A percentile compares a stretch with the other conserved stretches of the same genome.
phyloP scores from a whole-genome alignment of 2,888 invertebrate genomes.

The Volucella inflata region DNA sequence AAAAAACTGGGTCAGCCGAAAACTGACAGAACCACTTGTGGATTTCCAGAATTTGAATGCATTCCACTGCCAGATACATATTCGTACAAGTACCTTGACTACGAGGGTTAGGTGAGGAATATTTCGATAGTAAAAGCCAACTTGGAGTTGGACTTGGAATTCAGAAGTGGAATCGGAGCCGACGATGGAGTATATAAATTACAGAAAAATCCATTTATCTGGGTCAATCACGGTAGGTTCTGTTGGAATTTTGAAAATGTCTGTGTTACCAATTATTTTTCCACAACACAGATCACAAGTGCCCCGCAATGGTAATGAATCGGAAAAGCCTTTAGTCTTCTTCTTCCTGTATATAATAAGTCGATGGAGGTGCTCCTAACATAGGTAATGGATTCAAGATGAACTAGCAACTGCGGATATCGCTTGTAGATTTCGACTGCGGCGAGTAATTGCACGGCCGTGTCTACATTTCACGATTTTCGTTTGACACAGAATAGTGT shows the following conservation, averaged over 20 bases:
- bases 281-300: constrained; percentile 54
- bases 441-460: constrained; percentile 35
- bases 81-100: neutral
- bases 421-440: constrained; percentile 40
- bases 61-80: neutral
- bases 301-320: constrained; percentile 28
- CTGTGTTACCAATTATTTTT: constrained; percentile 58
- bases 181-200: constrained; percentile 25
- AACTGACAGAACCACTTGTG: constrained; percentile 60
- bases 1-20: constrained; percentile 48
- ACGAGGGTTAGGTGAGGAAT: neutral
- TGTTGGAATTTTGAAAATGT: constrained; percentile 22
- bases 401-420: constrained; percentile 20
- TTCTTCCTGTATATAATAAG: neutral
- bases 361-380: constrained; percentile 8
- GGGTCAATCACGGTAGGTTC: constrained; percentile 55
- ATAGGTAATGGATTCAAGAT: neutral
- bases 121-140: constrained; percentile 19
- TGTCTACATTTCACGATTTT: constrained; percentile 35
- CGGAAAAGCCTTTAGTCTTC: neutral
- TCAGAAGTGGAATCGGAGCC: neutral
- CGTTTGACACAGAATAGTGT: constrained; percentile 42
- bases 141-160: neutral
- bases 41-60: constrained; percentile 62
- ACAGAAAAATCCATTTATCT: constrained; percentile 23